A percentile compares a stretch with the other conserved stretches of the same genome.
Conservation (phyloP, 23 tunicate species). For the Pegea sp. region DNA sequence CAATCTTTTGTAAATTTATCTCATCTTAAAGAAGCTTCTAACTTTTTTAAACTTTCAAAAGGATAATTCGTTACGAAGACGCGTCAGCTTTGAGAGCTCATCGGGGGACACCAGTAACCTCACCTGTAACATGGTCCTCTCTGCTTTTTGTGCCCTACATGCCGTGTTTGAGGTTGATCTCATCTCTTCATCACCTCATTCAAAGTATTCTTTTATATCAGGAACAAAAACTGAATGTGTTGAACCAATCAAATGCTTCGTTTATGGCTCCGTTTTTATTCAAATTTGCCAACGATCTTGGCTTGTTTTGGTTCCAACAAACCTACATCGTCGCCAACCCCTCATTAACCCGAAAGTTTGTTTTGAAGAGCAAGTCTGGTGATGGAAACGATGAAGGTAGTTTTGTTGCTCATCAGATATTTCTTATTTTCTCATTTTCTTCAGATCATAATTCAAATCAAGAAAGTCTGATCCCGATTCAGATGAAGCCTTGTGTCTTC, state of each 20-base stretch:
- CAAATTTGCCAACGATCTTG: constrained; percentile 44
- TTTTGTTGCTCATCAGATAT: too few species aligned
- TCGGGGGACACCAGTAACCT: constrained; percentile 23
- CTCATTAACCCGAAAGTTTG: constrained; percentile 5
- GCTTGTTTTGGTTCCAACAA: constrained; percentile 8
- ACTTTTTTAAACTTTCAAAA: too few species aligned
- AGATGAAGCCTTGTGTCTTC: constrained; percentile 19
- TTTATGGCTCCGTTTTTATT: constrained; percentile 37
- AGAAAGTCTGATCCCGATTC: too few species aligned
- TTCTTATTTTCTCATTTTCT: too few species aligned
- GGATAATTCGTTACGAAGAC: constrained; percentile 12
- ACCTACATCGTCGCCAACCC: constrained; percentile 36
- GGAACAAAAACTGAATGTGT: constrained; percentile 57
- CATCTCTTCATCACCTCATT: too few species aligned
- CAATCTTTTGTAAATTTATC: too few species aligned
- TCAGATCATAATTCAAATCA: too few species aligned
- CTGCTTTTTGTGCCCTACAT: constrained; percentile 59
- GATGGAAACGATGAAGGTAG: too few species aligned
- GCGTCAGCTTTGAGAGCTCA: constrained; percentile 28
- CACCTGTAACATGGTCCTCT: constrained; percentile 9
- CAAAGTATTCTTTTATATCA: constrained; percentile 1
- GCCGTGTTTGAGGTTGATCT: constrained; percentile 63
- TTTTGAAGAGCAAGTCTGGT: constrained; percentile 1
- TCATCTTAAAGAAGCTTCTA: too few species aligned
- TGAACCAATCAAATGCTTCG: constrained; percentile 28